phyloP scores from a whole-genome alignment of 2,888 invertebrate species.

The Geophilus truncorum region DNA sequence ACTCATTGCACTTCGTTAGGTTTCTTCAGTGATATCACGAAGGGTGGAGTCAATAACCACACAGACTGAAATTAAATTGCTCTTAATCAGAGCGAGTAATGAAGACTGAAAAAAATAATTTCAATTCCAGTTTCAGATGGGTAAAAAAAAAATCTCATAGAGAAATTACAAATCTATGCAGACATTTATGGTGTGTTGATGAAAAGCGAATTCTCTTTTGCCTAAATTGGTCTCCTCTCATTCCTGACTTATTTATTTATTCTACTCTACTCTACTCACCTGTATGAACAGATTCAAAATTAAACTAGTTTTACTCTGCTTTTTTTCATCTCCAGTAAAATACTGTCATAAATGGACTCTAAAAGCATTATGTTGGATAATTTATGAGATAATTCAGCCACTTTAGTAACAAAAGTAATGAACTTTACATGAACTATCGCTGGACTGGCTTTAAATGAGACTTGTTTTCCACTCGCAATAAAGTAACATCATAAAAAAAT shows the following conservation, averaged over 20 bases:
- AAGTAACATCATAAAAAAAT: background rate
- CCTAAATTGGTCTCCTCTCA: background rate
- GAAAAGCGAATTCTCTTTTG: background rate
- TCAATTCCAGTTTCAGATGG: background rate
- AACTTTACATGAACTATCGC: background rate
- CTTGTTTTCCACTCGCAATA: background rate
- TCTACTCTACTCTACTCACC: background rate
- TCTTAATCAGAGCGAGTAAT: background rate
- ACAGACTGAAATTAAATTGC: conserved; percentile 13
- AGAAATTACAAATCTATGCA: background rate
- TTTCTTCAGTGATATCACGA: background rate
- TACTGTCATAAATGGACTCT: background rate
- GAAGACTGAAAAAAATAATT: background rate
- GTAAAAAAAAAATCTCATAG: background rate
- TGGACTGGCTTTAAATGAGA: background rate
- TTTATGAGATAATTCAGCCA: background rate
- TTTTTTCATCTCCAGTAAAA: background rate
- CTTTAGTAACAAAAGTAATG: background rate
- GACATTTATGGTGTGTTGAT: background rate
- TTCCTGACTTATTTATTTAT: background rate
- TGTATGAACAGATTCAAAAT: background rate
- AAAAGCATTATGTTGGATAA: background rate
- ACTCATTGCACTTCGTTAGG: background rate
- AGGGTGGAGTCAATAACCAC: conserved; percentile 9
- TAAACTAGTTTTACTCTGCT: background rate